These are phyloP conservation scores for Actinemys pallida DNA, from an alignment of 2,113 vertebrate species.

Conservation along the genomic window DNA sequence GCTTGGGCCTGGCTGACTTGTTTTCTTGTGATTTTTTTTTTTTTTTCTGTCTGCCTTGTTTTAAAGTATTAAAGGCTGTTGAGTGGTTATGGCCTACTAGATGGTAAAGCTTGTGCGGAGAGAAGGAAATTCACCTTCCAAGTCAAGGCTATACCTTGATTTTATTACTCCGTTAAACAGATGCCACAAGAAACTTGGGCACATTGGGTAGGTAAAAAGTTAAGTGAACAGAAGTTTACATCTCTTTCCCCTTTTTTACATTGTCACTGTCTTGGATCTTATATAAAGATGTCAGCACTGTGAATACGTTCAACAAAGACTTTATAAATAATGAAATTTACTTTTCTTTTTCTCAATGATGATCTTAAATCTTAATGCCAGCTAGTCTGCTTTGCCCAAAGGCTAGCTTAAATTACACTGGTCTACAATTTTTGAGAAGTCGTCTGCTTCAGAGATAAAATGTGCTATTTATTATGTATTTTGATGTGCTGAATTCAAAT, in stretches of 20 bases:
- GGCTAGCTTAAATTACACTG: not conserved
- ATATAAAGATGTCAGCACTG: not conserved
- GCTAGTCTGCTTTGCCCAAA: not conserved
- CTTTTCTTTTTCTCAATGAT: not conserved
- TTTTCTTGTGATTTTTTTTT: not conserved
- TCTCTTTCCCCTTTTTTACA: not conserved
- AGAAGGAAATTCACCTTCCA: not conserved
- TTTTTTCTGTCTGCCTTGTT: not conserved
- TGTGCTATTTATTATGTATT: too few relatives aligned
- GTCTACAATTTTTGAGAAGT: too few relatives aligned
- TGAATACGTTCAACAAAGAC: not conserved
- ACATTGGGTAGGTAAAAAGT: not conserved
- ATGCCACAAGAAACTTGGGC: not conserved
- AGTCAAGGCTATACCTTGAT: not conserved
- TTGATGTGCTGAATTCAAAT: too few relatives aligned
- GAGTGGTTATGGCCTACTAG: not conserved
- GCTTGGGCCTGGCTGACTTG: not conserved
- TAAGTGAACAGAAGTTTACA: not conserved
- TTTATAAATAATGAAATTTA: not conserved
- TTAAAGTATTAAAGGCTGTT: not conserved
- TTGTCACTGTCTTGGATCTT: not conserved
- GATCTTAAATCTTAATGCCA: not conserved
- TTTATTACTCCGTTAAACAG: constrained; percentile 33
- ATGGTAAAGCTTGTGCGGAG: not conserved
- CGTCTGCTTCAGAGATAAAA: too few relatives aligned